Evolutionary conservation across 2,113 vertebrate species (phyloP), one percentile per base, ranked within the genome.

Genomic region (Elachura formosa): DNA sequence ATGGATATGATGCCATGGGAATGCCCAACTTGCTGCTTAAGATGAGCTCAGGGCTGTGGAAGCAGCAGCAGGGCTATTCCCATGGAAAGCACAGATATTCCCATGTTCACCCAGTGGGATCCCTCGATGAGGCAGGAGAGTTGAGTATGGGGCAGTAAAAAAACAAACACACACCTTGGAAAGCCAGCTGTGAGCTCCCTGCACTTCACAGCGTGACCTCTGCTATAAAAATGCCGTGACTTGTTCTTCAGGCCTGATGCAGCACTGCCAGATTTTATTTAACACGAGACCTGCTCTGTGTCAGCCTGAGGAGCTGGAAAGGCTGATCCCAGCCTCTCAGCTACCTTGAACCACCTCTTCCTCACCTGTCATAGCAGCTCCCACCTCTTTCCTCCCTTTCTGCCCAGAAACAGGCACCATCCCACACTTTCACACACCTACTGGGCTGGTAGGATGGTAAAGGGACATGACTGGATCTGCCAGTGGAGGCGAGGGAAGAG

Each of bases 21-120:
- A 41, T 8, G 5, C 3, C 16, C 48, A 77, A 16, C 22, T 51
- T 52, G 14, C 26, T 76, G 25, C 33, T 78, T 10, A 34, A 62
- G 28, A 21, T 5, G 58, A 59, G 40, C 5, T 66, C 34, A 26
- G 7, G 18, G 33, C 13, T 89, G 17, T 71, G 43, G 55, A 31
- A 63, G 29, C 55, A 80, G 59, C n/a, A n/a, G n/a, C n/a, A n/a
- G n/a, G n/a, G n/a, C n/a, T n/a, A n/a, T n/a, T n/a, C n/a, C n/a
- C n/a, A n/a, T n/a, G n/a, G 59, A 61, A 85, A 79, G 40, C 6
- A 11, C 18, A 0, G 2, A 54, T 36, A 69, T 33, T 38, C 10
- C 23, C 19, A 33, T 0, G 5, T 20, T 72, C 34, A 14, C 1
- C 1, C 16, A 15, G 34, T 33, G 33, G 29, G 11, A 66, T 46